Base-by-base conservation (phyloP, 1,140 invertebrate genomes). In the Neomicropteryx cornuta region DNA sequence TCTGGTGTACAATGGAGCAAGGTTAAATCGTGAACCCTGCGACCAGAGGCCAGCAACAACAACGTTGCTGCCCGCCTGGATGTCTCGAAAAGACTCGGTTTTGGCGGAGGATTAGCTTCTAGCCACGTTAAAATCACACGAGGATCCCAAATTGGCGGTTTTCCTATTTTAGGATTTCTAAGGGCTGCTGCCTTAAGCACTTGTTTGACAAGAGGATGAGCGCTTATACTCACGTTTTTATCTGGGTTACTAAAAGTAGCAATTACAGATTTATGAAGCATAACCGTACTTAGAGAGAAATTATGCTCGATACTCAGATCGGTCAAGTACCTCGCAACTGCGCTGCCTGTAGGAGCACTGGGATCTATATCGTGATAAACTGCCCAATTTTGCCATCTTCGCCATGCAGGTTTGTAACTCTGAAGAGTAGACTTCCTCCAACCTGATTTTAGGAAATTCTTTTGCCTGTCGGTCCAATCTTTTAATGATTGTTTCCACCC, bases 261-360 rank as follows among this genome's bases (percentile, higher is more conserved):
- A 8, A 53, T 36, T 3, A 50, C 48, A 13, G 52, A 55, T 36
- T 53, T 57, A 41, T 55, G 47, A 2, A 53, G 36, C 19, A 51
- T 22, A 38, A 56, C 52, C 8, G 51, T 56, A 17, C 39, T 52
- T 23, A 47, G 46, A 1, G 47, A 38, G 1, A 36, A 41, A 30
- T 32, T 47, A 39, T 47, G 39, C 30, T 13, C 40, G 2, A 34
- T 18, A 36, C 43, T 37, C 14, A 52, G 31, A 30, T 44, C 37
- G 4, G 42, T 43, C 14, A 56, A 29, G 46, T 47, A 55, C 34
- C 42, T 43, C 11, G 46, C 50, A 6, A 55, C 31, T 19, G 49
- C 35, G 17, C 41, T 42, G 18, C 37, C 43, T 3, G 22, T 13
- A 18, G 46, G 45, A 5, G 24, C 16, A 20, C 20, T 33, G 3